Conservation (phyloP, 2,888 invertebrate genomes). For the Pseudococcus longispinus region DNA sequence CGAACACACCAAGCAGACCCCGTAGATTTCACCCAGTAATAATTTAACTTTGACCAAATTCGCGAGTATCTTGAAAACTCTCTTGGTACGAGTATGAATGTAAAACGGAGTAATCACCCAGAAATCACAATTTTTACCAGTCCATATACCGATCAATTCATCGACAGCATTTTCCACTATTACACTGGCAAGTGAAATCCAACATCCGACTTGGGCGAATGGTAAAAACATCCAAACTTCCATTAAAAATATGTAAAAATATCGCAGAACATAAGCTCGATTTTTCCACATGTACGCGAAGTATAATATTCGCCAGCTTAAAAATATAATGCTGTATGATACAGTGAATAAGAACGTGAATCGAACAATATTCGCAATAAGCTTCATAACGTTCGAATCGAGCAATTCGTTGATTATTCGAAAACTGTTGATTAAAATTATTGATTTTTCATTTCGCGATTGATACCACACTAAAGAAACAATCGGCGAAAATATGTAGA, state of each 20-base stretch:
- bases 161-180: neutral
- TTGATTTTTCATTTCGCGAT: neutral
- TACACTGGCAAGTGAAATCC: neutral
- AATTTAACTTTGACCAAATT: neutral
- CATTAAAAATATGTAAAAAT: neutral
- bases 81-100: neutral
- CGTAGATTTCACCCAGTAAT: neutral
- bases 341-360: neutral
- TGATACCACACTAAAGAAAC: neutral
- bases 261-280: neutral
- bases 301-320: neutral
- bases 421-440: neutral
- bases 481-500: neutral
- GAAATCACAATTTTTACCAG: neutral
- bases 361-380: neutral
- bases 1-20: neutral
- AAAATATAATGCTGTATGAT: neutral
- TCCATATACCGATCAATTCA: neutral
- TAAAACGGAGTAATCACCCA: neutral
- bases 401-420: neutral
- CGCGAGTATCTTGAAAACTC: neutral
- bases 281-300: neutral
- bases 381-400: neutral
- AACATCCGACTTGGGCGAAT: neutral
- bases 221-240: neutral